These are phyloP conservation scores for Apodemia duryi DNA, from an alignment of 2,888 invertebrate species.

Conservation along the genomic window DNA sequence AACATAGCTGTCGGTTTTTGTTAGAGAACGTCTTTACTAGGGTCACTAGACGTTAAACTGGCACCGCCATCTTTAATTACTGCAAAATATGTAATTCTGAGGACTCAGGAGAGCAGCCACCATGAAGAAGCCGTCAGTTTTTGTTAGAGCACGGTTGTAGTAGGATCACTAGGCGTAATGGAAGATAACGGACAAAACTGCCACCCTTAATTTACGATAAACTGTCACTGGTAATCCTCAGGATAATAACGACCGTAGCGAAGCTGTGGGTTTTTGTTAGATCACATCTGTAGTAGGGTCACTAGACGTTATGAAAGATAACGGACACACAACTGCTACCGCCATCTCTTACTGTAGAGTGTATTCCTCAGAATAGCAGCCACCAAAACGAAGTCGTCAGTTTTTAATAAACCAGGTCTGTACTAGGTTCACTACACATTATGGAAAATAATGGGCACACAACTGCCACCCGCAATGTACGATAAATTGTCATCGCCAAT, in stretches of 20 bases:
- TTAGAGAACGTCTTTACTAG: not conserved
- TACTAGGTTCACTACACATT: not conserved
- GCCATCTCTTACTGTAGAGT: conserved; percentile 6
- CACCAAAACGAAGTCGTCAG: not conserved
- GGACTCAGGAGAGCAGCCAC: not conserved
- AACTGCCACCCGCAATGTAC: no score
- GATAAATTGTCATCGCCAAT: not conserved
- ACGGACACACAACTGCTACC: not conserved
- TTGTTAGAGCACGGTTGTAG: not conserved
- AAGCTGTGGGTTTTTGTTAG: not conserved
- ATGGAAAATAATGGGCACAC: not conserved
- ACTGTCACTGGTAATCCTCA: not conserved
- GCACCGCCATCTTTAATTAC: not conserved
- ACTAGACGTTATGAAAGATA: not conserved
- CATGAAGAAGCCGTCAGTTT: not conserved
- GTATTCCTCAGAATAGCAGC: not conserved
- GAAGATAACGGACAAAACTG: not conserved
- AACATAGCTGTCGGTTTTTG: not conserved
- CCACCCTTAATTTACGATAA: not conserved
- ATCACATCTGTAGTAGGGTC: not conserved
- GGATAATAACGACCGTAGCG: not conserved
- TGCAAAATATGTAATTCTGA: not conserved
- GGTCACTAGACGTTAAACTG: not conserved
- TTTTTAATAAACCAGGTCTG: not conserved
- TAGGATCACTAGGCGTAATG: not conserved